phyloP scores from a whole-genome alignment of 2,888 invertebrate species.

The Eucriotettix oculatus region DNA sequence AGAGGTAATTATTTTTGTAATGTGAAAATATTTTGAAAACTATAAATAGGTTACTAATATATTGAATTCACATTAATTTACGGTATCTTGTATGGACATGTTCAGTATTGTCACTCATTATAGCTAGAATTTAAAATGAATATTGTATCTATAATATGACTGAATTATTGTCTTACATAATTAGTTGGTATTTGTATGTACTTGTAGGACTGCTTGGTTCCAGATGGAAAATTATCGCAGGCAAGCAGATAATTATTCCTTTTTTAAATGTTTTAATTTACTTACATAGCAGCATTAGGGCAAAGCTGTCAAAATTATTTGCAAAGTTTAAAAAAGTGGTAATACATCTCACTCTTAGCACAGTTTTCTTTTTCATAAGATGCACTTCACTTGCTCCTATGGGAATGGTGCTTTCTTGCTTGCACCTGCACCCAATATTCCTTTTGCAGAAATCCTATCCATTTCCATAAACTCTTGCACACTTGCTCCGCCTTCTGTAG shows the following conservation, averaged over 20 bases:
- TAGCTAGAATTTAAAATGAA: neutral
- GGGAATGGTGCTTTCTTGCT: slow-evolving; percentile 8
- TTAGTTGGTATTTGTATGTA: slow-evolving; percentile 10
- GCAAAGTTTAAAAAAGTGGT: neutral
- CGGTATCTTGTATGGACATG: neutral
- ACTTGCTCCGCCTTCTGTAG: too few relatives aligned
- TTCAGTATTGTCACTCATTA: neutral
- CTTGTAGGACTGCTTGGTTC: slow-evolving; percentile 15
- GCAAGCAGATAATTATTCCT: slow-evolving; percentile 14
- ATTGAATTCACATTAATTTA: neutral
- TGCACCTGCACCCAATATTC: slow-evolving; percentile 7
- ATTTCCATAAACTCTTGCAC: neutral
- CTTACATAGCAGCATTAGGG: slow-evolving; percentile 1
- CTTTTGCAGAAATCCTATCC: neutral
- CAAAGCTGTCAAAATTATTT: neutral
- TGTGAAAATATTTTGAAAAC: neutral
- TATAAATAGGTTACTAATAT: neutral
- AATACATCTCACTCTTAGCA: neutral
- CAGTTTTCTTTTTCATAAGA: neutral
- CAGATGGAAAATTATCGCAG: slow-evolving; percentile 15
- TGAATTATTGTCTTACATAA: slow-evolving; percentile 2
- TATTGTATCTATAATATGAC: neutral
- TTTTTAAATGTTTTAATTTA: slow-evolving; percentile 9
- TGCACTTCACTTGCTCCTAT: neutral
- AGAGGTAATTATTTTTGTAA: slow-evolving; percentile 40